phyloP scores from a whole-genome alignment of 2,888 invertebrate species.

The Cryptus viduatorius region DNA sequence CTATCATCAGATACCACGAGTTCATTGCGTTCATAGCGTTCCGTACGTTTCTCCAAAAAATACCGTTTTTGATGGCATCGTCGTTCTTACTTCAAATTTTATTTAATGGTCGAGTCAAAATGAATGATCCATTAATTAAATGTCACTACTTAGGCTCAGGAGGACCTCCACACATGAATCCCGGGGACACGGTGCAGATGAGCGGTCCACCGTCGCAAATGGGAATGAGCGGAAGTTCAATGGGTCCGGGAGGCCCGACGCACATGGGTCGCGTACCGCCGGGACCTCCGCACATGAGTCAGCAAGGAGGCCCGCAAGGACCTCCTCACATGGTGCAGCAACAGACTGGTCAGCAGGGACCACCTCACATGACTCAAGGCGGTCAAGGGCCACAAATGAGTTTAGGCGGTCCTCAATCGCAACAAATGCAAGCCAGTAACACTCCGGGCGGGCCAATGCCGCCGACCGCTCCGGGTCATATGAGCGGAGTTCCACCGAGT shows the following conservation, averaged over 20 bases:
- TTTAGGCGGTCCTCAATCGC: constrained; percentile 75
- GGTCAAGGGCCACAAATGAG: constrained; percentile 77
- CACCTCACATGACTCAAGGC: constrained; percentile 75
- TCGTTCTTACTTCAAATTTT: too few relatives aligned
- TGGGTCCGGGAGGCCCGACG: constrained; percentile 75
- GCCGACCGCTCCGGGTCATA: constrained; percentile 67
- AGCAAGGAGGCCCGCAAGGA: constrained; percentile 76
- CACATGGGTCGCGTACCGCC: constrained; percentile 67
- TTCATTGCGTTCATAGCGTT: too few relatives aligned
- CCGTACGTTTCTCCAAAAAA: too few relatives aligned
- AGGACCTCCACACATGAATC: constrained; percentile 69
- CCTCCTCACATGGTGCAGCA: constrained; percentile 74
- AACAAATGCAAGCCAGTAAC: constrained; percentile 76
- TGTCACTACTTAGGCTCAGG: constrained; percentile 60
- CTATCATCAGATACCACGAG: too few relatives aligned
- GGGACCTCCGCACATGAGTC: constrained; percentile 72
- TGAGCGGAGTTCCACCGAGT: constrained; percentile 73
- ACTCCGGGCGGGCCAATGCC: constrained; percentile 67
- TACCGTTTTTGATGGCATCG: too few relatives aligned
- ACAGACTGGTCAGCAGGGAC: constrained; percentile 77
- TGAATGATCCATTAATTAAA: too few relatives aligned
- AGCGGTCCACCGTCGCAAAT: constrained; percentile 69
- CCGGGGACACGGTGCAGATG: constrained; percentile 72
- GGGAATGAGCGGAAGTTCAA: constrained; percentile 76
- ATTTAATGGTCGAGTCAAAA: too few relatives aligned